Percentiles rank a stretch among this genome's conserved stretches.
Evolutionary conservation across 2,113 vertebrate species (phyloP).

Genomic region (Elanoides forficatus): DNA sequence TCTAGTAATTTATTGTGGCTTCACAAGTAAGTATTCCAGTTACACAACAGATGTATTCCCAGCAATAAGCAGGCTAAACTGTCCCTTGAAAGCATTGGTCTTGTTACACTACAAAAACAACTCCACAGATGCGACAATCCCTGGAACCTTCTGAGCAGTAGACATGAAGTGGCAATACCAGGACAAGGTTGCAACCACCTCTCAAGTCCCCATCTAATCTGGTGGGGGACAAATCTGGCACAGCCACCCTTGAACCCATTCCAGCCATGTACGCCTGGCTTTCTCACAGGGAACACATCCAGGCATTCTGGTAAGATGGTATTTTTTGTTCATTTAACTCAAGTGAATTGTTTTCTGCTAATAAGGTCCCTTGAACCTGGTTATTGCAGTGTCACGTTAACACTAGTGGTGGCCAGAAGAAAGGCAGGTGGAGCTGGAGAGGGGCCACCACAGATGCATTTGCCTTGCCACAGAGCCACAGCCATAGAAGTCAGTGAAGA

Average conservation of each 20-base stretch:
- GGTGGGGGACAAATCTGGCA: not conserved
- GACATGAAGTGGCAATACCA: not conserved
- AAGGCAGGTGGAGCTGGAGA: not conserved
- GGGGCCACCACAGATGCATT: not conserved
- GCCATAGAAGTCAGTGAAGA: not conserved
- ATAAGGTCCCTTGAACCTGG: not conserved
- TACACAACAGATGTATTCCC: not conserved
- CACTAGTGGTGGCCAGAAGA: not conserved
- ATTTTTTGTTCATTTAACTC: not conserved
- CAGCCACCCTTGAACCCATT: not conserved
- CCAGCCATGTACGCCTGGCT: not conserved
- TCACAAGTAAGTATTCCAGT: not conserved
- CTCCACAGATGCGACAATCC: not conserved
- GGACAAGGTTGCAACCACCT: not conserved
- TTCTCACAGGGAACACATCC: accelerated
- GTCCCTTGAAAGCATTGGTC: not conserved
- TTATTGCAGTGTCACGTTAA: not conserved
- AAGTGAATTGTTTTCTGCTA: not conserved
- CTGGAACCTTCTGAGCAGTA: not conserved
- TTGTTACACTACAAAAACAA: not conserved
- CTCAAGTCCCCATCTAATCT: not conserved
- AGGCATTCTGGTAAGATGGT: not conserved
- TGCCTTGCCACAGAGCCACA: not conserved
- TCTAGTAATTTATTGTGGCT: not conserved
- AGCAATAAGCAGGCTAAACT: not conserved